phyloP scores from a whole-genome alignment of 2,888 invertebrate genomes.

The Troides oblongomaculatus region DNA sequence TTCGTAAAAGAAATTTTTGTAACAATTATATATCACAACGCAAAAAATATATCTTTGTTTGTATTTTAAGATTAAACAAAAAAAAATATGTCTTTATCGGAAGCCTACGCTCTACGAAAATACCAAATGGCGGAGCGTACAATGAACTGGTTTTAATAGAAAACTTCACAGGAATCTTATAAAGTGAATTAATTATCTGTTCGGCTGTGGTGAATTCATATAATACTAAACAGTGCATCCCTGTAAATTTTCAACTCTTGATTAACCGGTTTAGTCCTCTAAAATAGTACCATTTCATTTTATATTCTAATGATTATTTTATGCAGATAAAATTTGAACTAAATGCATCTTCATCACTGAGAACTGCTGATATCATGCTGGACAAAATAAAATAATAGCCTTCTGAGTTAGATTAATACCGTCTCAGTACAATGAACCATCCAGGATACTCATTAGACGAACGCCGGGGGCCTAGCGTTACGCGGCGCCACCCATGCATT shows the following conservation, averaged over 20 bases:
- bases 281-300: background rate
- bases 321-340: background rate
- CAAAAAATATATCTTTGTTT: background rate
- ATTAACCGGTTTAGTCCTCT: background rate
- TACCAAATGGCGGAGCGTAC: too few relatives aligned
- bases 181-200: too few relatives aligned
- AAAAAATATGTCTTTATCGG: too few relatives aligned
- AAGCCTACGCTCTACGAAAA: too few relatives aligned
- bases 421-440: conserved; percentile 75
- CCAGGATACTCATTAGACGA: conserved; percentile 79
- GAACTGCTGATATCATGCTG: background rate
- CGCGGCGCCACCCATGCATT: conserved; percentile 33
- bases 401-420: conserved; percentile 61
- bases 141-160: too few relatives aligned
- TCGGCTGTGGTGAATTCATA: too few relatives aligned
- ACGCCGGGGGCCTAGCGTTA: conserved; percentile 56
- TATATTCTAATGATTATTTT: background rate
- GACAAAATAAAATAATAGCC: conserved; percentile 71
- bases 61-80: too few relatives aligned
- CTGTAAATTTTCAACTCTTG: background rate
- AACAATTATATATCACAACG: background rate
- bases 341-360: background rate
- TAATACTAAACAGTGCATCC: too few relatives aligned
- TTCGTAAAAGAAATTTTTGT: background rate
- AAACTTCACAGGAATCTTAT: too few relatives aligned